Conservation (phyloP, 2,113 vertebrate species). For the Tragelaphus strepsiceros region DNA sequence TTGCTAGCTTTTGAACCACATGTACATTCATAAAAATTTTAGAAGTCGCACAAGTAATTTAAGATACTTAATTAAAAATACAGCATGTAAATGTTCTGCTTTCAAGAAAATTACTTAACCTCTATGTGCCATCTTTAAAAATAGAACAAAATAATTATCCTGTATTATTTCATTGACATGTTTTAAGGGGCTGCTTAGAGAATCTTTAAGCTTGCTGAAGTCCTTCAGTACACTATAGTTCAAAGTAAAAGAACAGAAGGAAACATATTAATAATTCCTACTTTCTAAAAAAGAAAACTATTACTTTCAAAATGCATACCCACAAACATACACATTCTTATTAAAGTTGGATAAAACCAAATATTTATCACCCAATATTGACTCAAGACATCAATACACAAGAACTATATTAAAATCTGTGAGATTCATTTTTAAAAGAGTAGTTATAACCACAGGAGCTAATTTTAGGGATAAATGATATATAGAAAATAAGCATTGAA, state of each 20-base stretch:
- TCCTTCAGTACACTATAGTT: background rate
- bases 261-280: background rate
- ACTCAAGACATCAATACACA: background rate
- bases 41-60: constrained; percentile 53
- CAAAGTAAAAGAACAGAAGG: background rate
- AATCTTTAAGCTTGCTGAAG: background rate
- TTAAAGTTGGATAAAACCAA: background rate
- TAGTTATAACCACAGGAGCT: background rate
- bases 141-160: constrained; percentile 56
- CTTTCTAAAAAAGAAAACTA: background rate
- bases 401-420: background rate
- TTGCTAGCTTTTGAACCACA: constrained; percentile 53
- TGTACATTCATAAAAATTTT: constrained; percentile 56
- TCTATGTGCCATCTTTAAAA: constrained; percentile 60
- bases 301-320: background rate
- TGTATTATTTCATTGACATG: constrained; percentile 44
- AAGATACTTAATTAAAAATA: constrained; percentile 64
- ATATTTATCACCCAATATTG: background rate
- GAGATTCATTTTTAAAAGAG: background rate
- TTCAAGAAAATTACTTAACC: constrained; percentile 63
- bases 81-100: constrained; percentile 52
- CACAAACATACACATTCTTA: background rate
- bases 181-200: background rate
- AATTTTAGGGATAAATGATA: background rate
- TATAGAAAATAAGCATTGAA: background rate